These are phyloP conservation scores for Limnephilus lunatus DNA, from an alignment of 2,888 invertebrate species.

Conservation along the genomic window DNA sequence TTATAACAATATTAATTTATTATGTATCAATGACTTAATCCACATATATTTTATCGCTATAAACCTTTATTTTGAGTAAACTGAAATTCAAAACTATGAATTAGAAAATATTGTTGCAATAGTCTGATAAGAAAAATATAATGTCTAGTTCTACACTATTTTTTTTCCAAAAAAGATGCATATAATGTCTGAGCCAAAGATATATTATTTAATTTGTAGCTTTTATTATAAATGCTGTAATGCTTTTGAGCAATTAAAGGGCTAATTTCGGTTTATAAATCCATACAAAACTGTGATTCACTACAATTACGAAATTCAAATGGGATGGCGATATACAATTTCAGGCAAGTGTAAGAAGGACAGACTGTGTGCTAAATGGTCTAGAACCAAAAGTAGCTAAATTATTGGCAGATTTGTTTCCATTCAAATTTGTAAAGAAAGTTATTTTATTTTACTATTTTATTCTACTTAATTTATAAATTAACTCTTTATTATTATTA, in stretches of 20 bases:
- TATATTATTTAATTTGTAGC: background rate
- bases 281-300: too few species aligned
- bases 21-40: too few species aligned
- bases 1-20: background rate
- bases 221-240: background rate
- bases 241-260: background rate
- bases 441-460: background rate
- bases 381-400: too few species aligned
- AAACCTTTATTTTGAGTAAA: background rate
- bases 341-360: too few species aligned
- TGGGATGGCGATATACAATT: too few species aligned
- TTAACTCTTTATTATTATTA: background rate
- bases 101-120: background rate
- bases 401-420: too few species aligned
- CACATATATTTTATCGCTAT: background rate
- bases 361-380: too few species aligned
- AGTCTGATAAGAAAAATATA: background rate
- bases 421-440: too few species aligned
- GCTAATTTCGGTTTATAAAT: too few species aligned
- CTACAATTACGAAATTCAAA: too few species aligned
- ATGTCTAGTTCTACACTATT: background rate
- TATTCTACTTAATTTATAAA: background rate
- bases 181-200: background rate
- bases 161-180: background rate
- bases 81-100: background rate